These are phyloP conservation scores for Willowsia nigromaculata DNA, from an alignment of 2,888 invertebrate genomes.

Conservation along the genomic window DNA sequence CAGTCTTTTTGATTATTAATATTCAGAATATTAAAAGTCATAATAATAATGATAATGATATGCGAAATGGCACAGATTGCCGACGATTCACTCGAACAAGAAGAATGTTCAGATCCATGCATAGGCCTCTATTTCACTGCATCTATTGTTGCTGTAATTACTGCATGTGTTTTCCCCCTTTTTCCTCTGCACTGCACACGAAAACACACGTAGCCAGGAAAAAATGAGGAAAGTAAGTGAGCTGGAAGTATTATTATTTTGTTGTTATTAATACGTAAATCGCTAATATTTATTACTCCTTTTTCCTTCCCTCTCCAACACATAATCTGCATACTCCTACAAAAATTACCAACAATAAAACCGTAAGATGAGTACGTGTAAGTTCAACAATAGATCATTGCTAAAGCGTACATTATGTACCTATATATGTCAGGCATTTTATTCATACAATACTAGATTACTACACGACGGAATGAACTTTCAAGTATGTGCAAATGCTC, in stretches of 20 bases:
- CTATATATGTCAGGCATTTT: not conserved
- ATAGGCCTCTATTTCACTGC: not conserved
- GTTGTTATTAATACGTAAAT: conserved; percentile 25
- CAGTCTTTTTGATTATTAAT: conserved; percentile 9
- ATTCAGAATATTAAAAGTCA: conserved; percentile 40
- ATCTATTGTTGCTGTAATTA: conserved; percentile 2
- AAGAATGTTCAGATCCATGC: conserved; percentile 32
- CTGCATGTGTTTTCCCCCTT: not conserved
- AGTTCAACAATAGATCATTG: not conserved
- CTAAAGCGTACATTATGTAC: not conserved
- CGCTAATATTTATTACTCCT: conserved; percentile 34
- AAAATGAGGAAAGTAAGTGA: not conserved
- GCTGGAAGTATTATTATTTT: conserved; percentile 9
- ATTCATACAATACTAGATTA: not conserved
- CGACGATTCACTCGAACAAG: conserved; percentile 38
- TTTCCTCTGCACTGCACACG: not conserved
- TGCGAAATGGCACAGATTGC: conserved; percentile 46
- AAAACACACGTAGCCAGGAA: not conserved
- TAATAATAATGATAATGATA: conserved; percentile 43
- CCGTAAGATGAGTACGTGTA: conserved; percentile 4
- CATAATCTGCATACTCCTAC: not conserved
- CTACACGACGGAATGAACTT: not conserved
- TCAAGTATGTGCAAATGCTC: conserved; percentile 13
- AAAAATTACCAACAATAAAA: conserved; percentile 10
- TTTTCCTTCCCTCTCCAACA: not conserved